phyloP scores from a whole-genome alignment of 2,797 vertebrate species.

The Percopsis omiscomaycus region DNA sequence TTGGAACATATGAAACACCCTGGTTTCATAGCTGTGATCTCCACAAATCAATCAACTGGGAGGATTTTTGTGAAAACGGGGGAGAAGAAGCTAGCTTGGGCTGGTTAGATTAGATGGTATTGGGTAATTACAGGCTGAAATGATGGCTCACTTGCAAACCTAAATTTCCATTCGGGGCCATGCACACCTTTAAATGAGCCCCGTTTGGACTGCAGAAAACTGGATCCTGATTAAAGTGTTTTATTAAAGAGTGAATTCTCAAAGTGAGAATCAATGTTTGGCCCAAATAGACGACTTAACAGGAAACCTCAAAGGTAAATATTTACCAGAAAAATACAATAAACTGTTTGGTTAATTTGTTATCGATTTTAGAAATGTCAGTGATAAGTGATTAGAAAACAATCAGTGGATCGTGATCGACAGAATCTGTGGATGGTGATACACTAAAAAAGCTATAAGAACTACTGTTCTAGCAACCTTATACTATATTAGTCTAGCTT shows the following conservation, averaged over 20 bases:
- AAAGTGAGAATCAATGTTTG: not conserved
- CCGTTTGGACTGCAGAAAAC: not conserved
- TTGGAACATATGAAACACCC: constrained; percentile 75
- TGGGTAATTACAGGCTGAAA: constrained; percentile 36
- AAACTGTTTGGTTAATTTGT: no score
- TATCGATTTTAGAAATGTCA: no score
- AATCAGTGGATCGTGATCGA: no score
- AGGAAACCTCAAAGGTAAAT: no score
- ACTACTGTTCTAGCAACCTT: no score
- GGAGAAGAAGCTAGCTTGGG: constrained; percentile 43
- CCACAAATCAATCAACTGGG: constrained; percentile 62
- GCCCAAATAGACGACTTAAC: no score
- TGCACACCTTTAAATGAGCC: not conserved
- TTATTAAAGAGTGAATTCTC: not conserved
- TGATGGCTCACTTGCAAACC: constrained; percentile 21
- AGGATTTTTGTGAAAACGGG: constrained; percentile 52
- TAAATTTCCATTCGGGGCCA: constrained; percentile 8
- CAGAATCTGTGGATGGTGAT: no score
- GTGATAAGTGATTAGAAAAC: no score
- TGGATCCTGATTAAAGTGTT: not conserved
- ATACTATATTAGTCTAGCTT: no score
- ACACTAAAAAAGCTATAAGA: no score
- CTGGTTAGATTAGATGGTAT: constrained; percentile 37
- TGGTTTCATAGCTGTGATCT: constrained; percentile 70
- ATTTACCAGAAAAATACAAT: no score